A percentile compares a stretch with the other conserved stretches of the same genome.
Conservation (phyloP, 1,140 invertebrate species). For the Theocolax elegans region DNA sequence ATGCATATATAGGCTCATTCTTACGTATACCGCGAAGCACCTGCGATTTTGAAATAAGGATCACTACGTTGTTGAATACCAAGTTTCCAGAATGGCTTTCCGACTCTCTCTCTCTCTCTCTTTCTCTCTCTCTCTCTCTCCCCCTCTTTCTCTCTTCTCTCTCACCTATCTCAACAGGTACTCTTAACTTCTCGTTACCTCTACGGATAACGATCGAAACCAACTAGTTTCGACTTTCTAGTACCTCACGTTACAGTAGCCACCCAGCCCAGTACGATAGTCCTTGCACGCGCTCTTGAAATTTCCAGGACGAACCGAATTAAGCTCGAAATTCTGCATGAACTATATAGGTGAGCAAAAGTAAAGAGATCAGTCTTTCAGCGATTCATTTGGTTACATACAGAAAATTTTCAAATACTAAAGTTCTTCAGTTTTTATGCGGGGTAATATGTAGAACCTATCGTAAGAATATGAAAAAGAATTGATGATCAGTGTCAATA, state of each 20-base stretch:
- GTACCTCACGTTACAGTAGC: not conserved
- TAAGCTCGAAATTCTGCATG: not conserved
- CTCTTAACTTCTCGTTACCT: constrained; percentile 2
- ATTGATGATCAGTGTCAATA: too few relatives aligned
- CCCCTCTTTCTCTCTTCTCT: not conserved
- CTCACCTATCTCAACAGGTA: constrained; percentile 10
- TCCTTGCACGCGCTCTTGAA: not conserved
- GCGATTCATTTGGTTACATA: too few relatives aligned
- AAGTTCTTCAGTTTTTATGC: too few relatives aligned
- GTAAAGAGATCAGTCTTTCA: too few relatives aligned
- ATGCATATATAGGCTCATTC: too few relatives aligned
- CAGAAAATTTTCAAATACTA: too few relatives aligned
- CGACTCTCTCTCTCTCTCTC: not conserved
- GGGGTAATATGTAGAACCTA: too few relatives aligned
- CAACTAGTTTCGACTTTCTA: constrained; percentile 38
- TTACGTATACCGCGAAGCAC: not conserved
- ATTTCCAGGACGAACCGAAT: not conserved
- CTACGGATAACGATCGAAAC: constrained; percentile 33
- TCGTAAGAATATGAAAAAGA: too few relatives aligned
- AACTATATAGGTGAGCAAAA: too few relatives aligned
- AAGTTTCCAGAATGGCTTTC: not conserved
- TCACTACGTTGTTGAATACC: not conserved
- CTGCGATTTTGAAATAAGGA: constrained; percentile 18
- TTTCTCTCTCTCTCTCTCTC: constrained; percentile 1
- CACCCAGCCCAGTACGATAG: not conserved